Base-by-base conservation (phyloP, 2,888 invertebrate genomes). In the Phanerotoma sp. region DNA sequence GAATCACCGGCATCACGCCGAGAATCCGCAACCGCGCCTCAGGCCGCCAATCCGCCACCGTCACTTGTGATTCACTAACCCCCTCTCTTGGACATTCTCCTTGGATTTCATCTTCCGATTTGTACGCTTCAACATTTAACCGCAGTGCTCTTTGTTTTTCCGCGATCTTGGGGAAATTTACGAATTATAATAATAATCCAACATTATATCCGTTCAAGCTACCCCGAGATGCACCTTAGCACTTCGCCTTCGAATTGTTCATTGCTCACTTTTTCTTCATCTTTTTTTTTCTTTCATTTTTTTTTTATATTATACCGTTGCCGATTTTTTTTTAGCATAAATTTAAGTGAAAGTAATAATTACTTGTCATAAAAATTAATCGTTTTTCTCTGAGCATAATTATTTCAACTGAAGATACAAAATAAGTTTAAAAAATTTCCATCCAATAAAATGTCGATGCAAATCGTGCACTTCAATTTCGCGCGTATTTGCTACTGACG, bases 1-100 rank as follows among this genome's bases (percentile, higher is more conserved):
- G 76, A 76, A 77, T 77, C 77, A 74, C 73, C 73, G 75, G 74
- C 75, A 75, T 77, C 75, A 73, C 73, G 72, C 71, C 73, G 70
- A 66, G 71, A 70, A 77, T 75, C 73, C 72, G 71, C 70, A 73
- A 74, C 71, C 72, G 69, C 64, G 76, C 77, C 77, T 61, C 66
- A 76, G 77, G 77, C 77, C 73, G 66, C 76, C 76, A 77, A 76
- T 77, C 77, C 73, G 71, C 73, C 74, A 71, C 69, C 69, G 73
- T 64, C 65, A 63, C 61, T 50, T 50, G 44, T 62, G 60, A 63
- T 61, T 58, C 47, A 49, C 47, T 33, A 15, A 51, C 50, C 54
- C 54, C 44, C 50, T 30, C 21, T 53, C 54, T 33, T 49, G 22
- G 32, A n/a, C 45, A 45, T 47, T 45, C 55, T 57, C 52, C 52